Percentiles rank a stretch among this genome's conserved stretches.
Conservation (phyloP, 2,888 invertebrate species). For the Phortica magna region DNA sequence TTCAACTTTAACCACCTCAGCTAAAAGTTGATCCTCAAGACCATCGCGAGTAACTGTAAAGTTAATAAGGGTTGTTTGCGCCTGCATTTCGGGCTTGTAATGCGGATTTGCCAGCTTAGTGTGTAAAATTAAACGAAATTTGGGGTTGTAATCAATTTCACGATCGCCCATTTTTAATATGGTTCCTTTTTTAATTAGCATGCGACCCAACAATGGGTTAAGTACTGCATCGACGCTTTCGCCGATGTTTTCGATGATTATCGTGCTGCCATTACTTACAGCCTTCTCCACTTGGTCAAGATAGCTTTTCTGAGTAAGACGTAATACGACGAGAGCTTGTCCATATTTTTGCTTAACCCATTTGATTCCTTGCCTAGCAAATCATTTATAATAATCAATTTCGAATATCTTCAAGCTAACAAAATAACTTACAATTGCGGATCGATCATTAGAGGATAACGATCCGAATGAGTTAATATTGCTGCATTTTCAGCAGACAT, state of each 20-base stretch:
- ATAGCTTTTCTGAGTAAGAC: constrained; percentile 89
- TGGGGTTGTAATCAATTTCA: constrained; percentile 92
- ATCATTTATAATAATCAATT: background rate
- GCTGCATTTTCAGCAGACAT: constrained; percentile 98
- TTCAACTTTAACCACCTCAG: constrained; percentile 95
- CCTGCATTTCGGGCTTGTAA: constrained; percentile 98
- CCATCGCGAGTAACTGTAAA: constrained; percentile 97
- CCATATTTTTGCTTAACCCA: constrained; percentile 96
- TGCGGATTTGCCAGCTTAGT: constrained; percentile 97
- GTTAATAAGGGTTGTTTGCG: constrained; percentile 96
- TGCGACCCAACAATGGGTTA: constrained; percentile 91
- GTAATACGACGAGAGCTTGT: constrained; percentile 84
- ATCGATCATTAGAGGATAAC: constrained; percentile 98
- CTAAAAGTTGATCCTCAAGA: constrained; percentile 94
- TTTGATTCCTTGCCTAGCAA: constrained; percentile 88
- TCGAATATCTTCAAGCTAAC: background rate
- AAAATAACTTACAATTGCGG: constrained; percentile 84
- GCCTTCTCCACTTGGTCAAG: constrained; percentile 89
- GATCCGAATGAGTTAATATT: constrained; percentile 90
- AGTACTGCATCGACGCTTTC: constrained; percentile 94
- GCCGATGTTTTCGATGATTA: constrained; percentile 93
- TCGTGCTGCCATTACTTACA: constrained; percentile 85
- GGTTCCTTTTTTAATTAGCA: constrained; percentile 91
- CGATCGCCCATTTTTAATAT: constrained; percentile 92
- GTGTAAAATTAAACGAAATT: constrained; percentile 91